Evolutionary conservation across 2,797 vertebrate genomes (phyloP).

Genomic region (Bovichtus diacanthus): DNA sequence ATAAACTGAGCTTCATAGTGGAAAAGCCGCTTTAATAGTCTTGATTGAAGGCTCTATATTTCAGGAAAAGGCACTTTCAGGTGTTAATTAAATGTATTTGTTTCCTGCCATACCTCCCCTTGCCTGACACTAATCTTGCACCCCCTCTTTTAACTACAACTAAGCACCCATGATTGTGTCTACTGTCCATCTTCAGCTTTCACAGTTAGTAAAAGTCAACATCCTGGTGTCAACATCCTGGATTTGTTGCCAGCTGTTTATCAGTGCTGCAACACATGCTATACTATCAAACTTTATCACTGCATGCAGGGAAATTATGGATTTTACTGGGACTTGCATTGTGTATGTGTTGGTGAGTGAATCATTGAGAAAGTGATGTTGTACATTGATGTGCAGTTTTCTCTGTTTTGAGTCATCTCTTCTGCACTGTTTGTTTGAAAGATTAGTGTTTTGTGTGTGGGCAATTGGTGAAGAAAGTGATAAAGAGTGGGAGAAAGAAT

Average conservation of each 20-base stretch:
- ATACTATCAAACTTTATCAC: slow-evolving; percentile 18
- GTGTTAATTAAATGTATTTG: too few relatives aligned
- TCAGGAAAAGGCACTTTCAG: too few relatives aligned
- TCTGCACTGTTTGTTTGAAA: slow-evolving; percentile 33
- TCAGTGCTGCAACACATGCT: slow-evolving; percentile 30
- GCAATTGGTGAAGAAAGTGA: slow-evolving; percentile 51
- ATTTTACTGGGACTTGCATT: slow-evolving; percentile 3
- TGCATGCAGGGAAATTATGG: neutral
- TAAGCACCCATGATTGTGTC: neutral
- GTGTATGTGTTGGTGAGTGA: neutral
- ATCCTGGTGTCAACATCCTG: slow-evolving; percentile 17
- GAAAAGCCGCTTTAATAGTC: too few relatives aligned
- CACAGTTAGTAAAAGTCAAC: neutral
- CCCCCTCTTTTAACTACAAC: too few relatives aligned
- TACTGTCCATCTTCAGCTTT: slow-evolving; percentile 14
- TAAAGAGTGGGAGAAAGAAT: slow-evolving; percentile 64
- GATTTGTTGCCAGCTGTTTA: slow-evolving; percentile 41
- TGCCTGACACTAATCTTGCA: too few relatives aligned
- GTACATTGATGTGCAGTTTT: slow-evolving; percentile 11
- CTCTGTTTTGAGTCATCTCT: slow-evolving; percentile 27
- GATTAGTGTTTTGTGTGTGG: slow-evolving; percentile 53
- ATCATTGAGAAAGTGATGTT: neutral
- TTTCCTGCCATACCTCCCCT: too few relatives aligned
- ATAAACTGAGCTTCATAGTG: too few relatives aligned
- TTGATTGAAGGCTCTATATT: too few relatives aligned